Evolutionary conservation across 1,140 invertebrate species (phyloP).

Genomic region (Wasmannia auropunctata): DNA sequence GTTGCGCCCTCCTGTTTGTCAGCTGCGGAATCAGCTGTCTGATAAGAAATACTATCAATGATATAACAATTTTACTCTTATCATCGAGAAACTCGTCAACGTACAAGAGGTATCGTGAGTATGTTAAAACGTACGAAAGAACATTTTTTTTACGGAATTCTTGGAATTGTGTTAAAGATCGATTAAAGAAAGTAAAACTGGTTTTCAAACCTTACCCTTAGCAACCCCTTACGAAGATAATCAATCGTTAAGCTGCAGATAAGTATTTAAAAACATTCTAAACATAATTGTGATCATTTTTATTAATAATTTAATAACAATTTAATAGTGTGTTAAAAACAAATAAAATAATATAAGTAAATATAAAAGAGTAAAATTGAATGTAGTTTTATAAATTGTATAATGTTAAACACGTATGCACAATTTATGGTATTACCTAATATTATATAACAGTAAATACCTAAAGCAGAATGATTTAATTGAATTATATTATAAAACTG

Average conservation of each 20-base stretch:
- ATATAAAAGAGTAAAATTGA: background rate
- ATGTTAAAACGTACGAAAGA: background rate
- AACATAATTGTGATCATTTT: background rate
- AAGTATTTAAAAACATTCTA: background rate
- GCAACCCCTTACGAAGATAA: background rate
- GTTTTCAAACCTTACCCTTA: background rate
- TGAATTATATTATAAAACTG: background rate
- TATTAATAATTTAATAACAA: background rate
- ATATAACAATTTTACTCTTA: conserved; percentile 46
- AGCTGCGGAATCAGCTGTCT: conserved; percentile 64
- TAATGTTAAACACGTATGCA: background rate
- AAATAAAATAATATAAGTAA: background rate
- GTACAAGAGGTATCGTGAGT: background rate
- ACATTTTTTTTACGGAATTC: background rate
- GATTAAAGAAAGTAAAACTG: background rate
- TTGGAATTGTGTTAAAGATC: background rate
- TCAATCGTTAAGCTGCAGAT: background rate
- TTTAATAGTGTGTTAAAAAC: background rate
- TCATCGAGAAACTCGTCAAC: conserved; percentile 15
- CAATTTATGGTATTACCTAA: background rate
- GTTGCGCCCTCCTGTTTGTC: conserved; percentile 60
- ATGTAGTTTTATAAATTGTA: background rate
- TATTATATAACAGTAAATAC: background rate
- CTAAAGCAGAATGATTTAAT: background rate
- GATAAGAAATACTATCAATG: conserved; percentile 55